A percentile compares a stretch with the other conserved stretches of the same genome.
These are phyloP conservation scores for Cebidichthys violaceus DNA, from an alignment of 2,113 vertebrate species.

Conservation along the genomic window DNA sequence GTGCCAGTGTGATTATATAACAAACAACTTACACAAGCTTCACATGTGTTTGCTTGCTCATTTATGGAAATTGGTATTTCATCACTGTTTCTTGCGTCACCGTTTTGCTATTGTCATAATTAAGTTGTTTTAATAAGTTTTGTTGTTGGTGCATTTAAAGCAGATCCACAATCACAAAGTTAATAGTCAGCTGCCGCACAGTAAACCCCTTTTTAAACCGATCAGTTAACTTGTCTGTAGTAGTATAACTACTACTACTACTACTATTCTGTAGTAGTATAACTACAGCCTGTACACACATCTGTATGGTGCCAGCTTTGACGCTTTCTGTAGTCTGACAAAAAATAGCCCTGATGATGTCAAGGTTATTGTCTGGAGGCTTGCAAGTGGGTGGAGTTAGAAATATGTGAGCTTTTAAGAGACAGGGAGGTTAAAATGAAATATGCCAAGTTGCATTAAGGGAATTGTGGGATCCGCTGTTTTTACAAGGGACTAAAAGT, in stretches of 20 bases:
- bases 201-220: neutral
- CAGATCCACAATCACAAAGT: neutral
- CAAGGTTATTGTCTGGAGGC: neutral
- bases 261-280: neutral
- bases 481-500: neutral
- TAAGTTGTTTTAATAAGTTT: neutral
- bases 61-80: neutral
- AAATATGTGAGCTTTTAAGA: neutral
- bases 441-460: neutral
- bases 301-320: neutral
- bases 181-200: neutral
- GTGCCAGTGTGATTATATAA: neutral
- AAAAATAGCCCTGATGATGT: neutral
- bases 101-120: neutral
- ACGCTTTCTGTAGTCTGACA: neutral
- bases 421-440: neutral
- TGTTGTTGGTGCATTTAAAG: neutral
- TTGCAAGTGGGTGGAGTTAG: neutral
- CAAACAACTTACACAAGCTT: neutral
- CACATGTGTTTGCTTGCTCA: neutral
- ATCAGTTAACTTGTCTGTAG: neutral
- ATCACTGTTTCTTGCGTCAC: neutral
- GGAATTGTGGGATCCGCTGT: neutral
- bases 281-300: neutral
- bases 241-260: neutral